Base-by-base conservation (phyloP, 1,140 invertebrate species). In the Myzus persicae region DNA sequence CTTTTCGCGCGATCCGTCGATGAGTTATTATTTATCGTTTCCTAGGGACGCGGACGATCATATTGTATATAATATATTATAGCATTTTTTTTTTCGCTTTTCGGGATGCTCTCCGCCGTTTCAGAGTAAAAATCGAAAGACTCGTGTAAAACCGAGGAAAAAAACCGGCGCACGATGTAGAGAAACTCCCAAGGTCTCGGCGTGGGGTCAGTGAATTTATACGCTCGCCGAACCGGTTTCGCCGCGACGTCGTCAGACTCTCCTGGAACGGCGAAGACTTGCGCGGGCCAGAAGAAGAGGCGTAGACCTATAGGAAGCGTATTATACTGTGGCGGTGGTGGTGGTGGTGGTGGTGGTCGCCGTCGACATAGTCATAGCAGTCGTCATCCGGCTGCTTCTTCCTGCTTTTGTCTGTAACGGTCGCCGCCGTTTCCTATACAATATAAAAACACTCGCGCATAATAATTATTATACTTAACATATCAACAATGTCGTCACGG, bases 381-480 rank as follows among this genome's bases (percentile, higher is more conserved):
- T 44, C 24, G 59, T 40, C 46, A 81, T 84, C 42, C 54, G 20
- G 36, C 54, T 67, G 38, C 67, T 92, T 82, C 81, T 93, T 93
- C 91, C 91, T 93, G 91, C 91, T 93, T 93, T 93, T 93, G 91
- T 93, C 31, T 48, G n/a, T 93, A 93, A 93, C 91, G 91, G 91
- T 93, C 90, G 67, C 48, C 42, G 40, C 67, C 46, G 88, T 84
- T 84, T 84, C 82, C 82, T 84, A 40, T 84, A 42, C 59, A 76
- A 76, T 76, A 36, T 76, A 67, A 82, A 48, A 36, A 82, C 22
- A 40, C 81, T 24, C 36, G 36, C 81, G 38, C 38, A 82, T 40
- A 38, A 82, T 82, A 38, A 82, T 82, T 82, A 82, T 82, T 24
- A 82, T 76, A 76, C 31, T 76, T 76, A 67, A 67, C 31, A 76